Conservation (phyloP, 2,888 invertebrate genomes). For the Tromatobia lineatoria region DNA sequence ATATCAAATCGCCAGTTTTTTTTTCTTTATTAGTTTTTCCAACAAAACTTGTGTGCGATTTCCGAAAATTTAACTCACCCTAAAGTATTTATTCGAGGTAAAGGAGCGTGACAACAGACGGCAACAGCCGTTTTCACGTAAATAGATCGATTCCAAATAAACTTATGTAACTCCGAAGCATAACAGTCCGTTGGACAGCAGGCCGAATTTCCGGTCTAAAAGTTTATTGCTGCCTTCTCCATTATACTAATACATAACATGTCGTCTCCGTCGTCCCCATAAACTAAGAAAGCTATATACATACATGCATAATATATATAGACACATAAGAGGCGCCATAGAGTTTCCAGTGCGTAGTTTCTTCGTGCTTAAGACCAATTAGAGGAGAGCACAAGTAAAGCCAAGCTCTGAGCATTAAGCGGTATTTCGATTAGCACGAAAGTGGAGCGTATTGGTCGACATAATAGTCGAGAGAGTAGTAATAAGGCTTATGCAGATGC, state of each 20-base stretch:
- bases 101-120: slow-evolving; percentile 41
- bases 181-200: slow-evolving; percentile 24
- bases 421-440: slow-evolving; percentile 47
- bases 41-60: neutral
- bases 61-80: neutral
- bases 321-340: neutral
- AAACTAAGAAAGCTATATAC: neutral
- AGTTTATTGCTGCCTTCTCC: slow-evolving; percentile 4
- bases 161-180: slow-evolving; percentile 7
- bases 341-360: neutral
- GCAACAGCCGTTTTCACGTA: slow-evolving; percentile 35
- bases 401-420: neutral
- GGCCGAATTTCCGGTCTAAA: slow-evolving; percentile 25
- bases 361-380: neutral
- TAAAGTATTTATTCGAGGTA: slow-evolving; percentile 1
- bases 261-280: slow-evolving; percentile 16
- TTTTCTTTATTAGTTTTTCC: neutral
- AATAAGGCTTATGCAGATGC: too few species aligned
- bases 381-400: too few species aligned
- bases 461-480: slow-evolving; percentile 36
- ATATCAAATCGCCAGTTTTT: neutral
- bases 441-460: slow-evolving; percentile 49
- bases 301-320: neutral
- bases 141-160: slow-evolving; percentile 38
- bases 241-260: neutral